Base-by-base conservation (phyloP, 2,888 invertebrate species). In the Rhabditoides inermis region DNA sequence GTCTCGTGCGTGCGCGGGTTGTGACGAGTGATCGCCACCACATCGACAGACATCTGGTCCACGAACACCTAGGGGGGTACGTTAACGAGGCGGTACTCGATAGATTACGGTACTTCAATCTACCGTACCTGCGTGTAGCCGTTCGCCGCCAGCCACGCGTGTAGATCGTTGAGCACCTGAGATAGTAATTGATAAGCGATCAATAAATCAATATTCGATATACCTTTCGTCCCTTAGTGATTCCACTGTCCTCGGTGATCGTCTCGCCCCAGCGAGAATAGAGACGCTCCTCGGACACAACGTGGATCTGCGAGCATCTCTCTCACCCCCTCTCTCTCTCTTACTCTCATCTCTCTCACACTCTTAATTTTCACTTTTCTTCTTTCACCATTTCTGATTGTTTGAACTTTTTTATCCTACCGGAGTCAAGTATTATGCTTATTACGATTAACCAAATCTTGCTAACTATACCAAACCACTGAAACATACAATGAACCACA, bases 11-110 rank as follows among this genome's bases (percentile, higher is more conserved):
- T 85, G 41, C 77, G 80, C 0, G 92, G 90, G 65, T 88, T 86
- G 78, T 95, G 94, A 20, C 98, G 83, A 0, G 98, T 98, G 10
- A 98, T 86, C 10, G 91, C 90, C 6, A 95, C 88, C 45, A 91
- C 84, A 78, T 94, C 88, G 0, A 82, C 78, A 78, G 88, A 88
- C 82, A 94, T 85, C 83, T 95, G 94, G 81, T 98, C 94, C 6
- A 98, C 94, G 80, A 72, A 77, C n/a, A 75, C 69, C 66, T 75
- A 46, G 78, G 87, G 86, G 2, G 91, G 87, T 28, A 94, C 86
- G 53, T 94, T 78, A 58, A 98, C 85, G 51, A 92, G n/a, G n/a
- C 26, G 12, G 7, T n/a, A n/a, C n/a, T n/a, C n/a, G n/a, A n/a
- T n/a, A n/a, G n/a, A n/a, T n/a, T n/a, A n/a, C n/a, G n/a, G n/a